A percentile compares a stretch with the other conserved stretches of the same genome.
These are phyloP conservation scores for Thyatira batis DNA, from an alignment of 2,888 invertebrate genomes.

Conservation along the genomic window DNA sequence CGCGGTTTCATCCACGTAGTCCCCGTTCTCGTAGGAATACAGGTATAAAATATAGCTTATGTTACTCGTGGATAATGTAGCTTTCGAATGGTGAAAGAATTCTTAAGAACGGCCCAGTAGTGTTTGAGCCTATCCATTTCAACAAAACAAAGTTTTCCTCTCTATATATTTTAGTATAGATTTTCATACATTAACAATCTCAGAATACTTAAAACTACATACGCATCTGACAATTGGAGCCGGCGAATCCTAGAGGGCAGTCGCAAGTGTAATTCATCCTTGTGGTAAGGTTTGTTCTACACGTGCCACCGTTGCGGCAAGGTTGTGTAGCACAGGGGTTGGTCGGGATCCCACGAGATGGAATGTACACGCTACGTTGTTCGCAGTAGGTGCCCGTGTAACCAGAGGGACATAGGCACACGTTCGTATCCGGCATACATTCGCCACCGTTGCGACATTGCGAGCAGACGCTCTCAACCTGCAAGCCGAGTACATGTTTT, in stretches of 20 bases:
- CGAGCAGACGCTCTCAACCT: conserved; percentile 57
- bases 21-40: too few relatives aligned
- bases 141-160: too few relatives aligned
- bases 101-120: too few relatives aligned
- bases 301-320: conserved; percentile 91
- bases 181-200: too few relatives aligned
- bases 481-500: neutral
- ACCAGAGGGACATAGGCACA: conserved; percentile 80
- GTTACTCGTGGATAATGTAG: too few relatives aligned
- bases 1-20: too few relatives aligned
- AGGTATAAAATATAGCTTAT: too few relatives aligned
- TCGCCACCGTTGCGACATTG: conserved; percentile 87
- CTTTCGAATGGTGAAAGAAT: too few relatives aligned
- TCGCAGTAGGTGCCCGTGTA: conserved; percentile 68
- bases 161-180: too few relatives aligned
- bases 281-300: conserved; percentile 75
- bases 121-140: too few relatives aligned
- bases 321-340: conserved; percentile 84
- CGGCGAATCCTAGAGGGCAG: conserved; percentile 90
- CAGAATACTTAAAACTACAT: conserved; percentile 55
- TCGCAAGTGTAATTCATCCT: conserved; percentile 86
- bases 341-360: conserved; percentile 43
- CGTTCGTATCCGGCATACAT: conserved; percentile 79
- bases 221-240: conserved; percentile 90
- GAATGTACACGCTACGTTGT: conserved; percentile 49